phyloP scores from a whole-genome alignment of 1,140 invertebrate genomes.

The Hycleus phaleratus region DNA sequence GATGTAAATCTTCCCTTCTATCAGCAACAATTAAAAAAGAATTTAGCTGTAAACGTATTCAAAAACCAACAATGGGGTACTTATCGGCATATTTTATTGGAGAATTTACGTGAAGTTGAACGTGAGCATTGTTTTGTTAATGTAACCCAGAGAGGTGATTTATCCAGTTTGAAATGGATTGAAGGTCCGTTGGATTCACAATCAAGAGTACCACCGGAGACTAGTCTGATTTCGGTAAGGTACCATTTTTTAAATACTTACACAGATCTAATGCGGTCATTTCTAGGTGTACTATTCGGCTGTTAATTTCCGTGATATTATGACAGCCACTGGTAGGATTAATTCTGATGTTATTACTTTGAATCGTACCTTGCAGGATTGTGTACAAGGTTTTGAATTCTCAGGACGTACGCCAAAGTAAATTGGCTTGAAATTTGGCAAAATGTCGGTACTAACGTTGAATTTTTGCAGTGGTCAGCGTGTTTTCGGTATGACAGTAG shows the following conservation, averaged over 20 bases:
- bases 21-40: slow-evolving; percentile 47
- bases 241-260: not conserved
- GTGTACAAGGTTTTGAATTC: slow-evolving; percentile 67
- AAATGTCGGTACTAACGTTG: not conserved
- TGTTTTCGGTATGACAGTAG: slow-evolving; percentile 60
- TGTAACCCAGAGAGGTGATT: slow-evolving; percentile 69
- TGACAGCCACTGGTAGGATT: slow-evolving; percentile 68
- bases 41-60: slow-evolving; percentile 61
- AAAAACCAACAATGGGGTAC: slow-evolving; percentile 56
- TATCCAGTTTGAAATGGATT: slow-evolving; percentile 79
- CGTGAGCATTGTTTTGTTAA: slow-evolving; percentile 70
- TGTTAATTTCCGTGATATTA: slow-evolving; percentile 71
- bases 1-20: slow-evolving; percentile 56
- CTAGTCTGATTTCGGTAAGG: not conserved
- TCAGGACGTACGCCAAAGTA: slow-evolving; percentile 44
- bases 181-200: slow-evolving; percentile 46
- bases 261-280: not conserved
- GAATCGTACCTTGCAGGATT: slow-evolving; percentile 52
- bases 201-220: not conserved
- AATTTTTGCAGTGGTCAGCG: slow-evolving; percentile 47
- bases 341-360: slow-evolving; percentile 50
- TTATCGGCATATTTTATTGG: slow-evolving; percentile 40
- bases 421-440: no score
- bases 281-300: slow-evolving; percentile 54
- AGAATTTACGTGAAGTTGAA: slow-evolving; percentile 33